Evolutionary conservation across 2,797 vertebrate genomes (phyloP).

Genomic region (Molossus alvarezi): DNA sequence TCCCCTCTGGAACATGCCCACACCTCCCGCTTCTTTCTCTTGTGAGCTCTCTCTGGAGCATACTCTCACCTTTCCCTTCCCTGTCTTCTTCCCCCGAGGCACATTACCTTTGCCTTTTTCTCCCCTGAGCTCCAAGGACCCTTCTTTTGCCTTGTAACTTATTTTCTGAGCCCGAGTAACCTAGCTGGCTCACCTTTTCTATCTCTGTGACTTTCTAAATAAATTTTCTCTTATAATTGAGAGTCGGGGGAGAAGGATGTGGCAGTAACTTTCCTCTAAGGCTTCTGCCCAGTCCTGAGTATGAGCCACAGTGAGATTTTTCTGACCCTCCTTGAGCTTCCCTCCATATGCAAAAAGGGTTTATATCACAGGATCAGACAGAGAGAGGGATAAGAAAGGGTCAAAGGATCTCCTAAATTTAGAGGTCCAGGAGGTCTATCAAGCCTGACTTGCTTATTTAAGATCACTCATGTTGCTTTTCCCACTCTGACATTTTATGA

Average conservation of each 20-base stretch:
- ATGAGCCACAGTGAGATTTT: neutral
- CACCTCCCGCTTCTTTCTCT: neutral
- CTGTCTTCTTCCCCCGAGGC: neutral
- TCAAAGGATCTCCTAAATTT: neutral
- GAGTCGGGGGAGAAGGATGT: neutral
- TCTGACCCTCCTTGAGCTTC: neutral
- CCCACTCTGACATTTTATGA: constrained; percentile 32
- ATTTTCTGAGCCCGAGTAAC: neutral
- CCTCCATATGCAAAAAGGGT: neutral
- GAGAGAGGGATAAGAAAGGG: neutral
- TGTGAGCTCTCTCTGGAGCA: neutral
- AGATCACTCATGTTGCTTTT: neutral
- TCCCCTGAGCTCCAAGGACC: neutral
- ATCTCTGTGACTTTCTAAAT: neutral
- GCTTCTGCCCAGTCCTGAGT: neutral
- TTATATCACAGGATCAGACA: neutral
- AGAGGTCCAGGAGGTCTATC: neutral
- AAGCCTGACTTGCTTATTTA: neutral
- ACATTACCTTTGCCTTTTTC: neutral
- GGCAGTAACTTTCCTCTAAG: neutral
- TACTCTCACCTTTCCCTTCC: neutral
- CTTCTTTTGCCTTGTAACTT: neutral
- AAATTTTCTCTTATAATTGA: neutral
- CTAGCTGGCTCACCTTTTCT: neutral
- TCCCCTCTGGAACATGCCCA: neutral